Base-by-base conservation (phyloP, 2,113 vertebrate species). In the Crotalus helleri region DNA sequence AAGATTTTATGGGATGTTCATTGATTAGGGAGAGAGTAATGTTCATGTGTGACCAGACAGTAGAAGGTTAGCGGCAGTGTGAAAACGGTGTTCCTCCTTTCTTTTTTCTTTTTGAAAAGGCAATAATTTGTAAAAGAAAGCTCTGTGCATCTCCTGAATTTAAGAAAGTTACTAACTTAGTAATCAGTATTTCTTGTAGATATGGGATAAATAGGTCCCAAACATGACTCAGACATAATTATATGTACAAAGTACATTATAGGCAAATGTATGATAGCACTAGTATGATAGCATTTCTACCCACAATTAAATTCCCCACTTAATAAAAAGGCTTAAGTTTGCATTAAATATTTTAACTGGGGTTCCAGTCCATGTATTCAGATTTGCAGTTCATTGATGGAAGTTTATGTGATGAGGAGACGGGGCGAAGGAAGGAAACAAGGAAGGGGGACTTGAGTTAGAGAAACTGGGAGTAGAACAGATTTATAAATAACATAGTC, bases 401-500 rank as follows among this genome's bases (percentile, higher is more conserved):
- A 94, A 3, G 26, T 88, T 44, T 51, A 44, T 81, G 17, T 81
- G 74, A 81, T 44, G 4, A 15, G 26, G 44, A 9, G 92, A 54
- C 90, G 64, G 46, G 54, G 29, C 7, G 8, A 57, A 59, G 94
- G 24, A 88, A 51, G 53, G 93, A 26, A 53, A n/a, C 46, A 59
- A 39, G 64, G n/a, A 94, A 69, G 8, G 89, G 57, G 85, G 39
- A 46, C 87, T 95, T 9, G 85, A 0, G 94, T 92, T 94, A 61
- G 94, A 94, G 49, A 93, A 95, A 95, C 92, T 94, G 92, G 86
- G 94, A 54, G 13, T 53, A 0, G 61, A 85, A 95, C 92, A 94
- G 96, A 59, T 94, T 95, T 57, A 95, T 92, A 94, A 96, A 96
- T 94, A 95, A 81, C 92, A 93, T 92, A 87, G 92, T 1, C 94